Conservation (phyloP, 2,888 invertebrate genomes). For the Xanthorhoe designata region DNA sequence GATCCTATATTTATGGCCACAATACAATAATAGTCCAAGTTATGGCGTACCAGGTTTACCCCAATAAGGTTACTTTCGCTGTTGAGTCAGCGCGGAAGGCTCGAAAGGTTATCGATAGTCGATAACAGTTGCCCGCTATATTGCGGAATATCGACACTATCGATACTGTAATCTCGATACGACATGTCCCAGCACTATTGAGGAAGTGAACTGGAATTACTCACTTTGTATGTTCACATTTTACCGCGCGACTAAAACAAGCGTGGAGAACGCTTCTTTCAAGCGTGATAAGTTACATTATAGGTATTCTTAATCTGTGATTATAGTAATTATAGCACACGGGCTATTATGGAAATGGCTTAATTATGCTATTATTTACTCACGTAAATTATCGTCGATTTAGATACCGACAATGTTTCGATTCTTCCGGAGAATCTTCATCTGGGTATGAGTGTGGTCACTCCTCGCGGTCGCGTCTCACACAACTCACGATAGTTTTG, state of each 20-base stretch:
- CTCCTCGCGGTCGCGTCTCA: no score
- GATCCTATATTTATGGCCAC: not conserved
- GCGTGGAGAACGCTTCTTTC: no score
- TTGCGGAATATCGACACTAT: slow-evolving; percentile 47
- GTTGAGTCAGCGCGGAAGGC: slow-evolving; percentile 41
- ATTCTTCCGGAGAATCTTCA: no score
- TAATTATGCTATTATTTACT: no score
- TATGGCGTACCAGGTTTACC: not conserved
- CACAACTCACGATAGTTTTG: no score
- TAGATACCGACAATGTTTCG: no score
- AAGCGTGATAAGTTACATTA: no score
- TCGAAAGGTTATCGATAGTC: slow-evolving; percentile 45
- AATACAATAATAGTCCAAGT: not conserved
- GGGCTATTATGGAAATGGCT: no score
- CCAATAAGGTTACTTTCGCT: slow-evolving; percentile 39
- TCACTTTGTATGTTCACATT: not conserved
- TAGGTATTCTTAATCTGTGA: no score
- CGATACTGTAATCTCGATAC: slow-evolving; percentile 43
- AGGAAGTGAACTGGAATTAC: slow-evolving; percentile 32
- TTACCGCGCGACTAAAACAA: not conserved
- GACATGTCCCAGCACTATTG: slow-evolving; percentile 42
- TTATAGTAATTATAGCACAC: no score
- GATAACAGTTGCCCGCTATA: slow-evolving; percentile 41
- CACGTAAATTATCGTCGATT: no score
- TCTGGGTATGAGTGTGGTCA: no score